A percentile compares a stretch with the other conserved stretches of the same genome.
These are phyloP conservation scores for Oophaga pumilio DNA, from an alignment of 2,113 vertebrate genomes.

Conservation along the genomic window DNA sequence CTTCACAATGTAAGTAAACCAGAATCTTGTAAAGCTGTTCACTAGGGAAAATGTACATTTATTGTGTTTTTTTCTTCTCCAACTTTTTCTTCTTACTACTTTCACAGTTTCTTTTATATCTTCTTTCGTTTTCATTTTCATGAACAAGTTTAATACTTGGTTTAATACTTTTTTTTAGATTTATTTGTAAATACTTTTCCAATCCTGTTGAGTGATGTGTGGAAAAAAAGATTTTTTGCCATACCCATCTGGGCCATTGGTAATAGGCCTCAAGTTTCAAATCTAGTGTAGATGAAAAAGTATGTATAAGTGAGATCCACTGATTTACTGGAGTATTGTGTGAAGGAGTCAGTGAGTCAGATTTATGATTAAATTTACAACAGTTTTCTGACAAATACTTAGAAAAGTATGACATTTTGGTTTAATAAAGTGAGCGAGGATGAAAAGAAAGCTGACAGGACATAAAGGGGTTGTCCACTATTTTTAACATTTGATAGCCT, in stretches of 20 bases:
- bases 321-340: background rate
- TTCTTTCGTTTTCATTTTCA: background rate
- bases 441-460: no score
- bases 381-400: background rate
- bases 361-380: background rate
- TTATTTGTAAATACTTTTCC: background rate
- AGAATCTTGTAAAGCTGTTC: background rate
- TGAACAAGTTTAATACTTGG: background rate
- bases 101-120: background rate
- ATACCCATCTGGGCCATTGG: background rate
- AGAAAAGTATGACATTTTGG: background rate
- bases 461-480: no score
- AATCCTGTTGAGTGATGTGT: background rate
- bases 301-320: background rate
- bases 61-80: background rate
- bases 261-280: background rate
- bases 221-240: background rate
- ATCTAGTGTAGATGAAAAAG: background rate
- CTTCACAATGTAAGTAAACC: slow-evolving; percentile 20
- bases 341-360: background rate
- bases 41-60: slow-evolving; percentile 2
- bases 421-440: background rate
- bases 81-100: background rate
- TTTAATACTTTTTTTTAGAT: no score
- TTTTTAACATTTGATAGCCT: no score